Base-by-base conservation (phyloP, 2,888 invertebrate species). In the Hirtodrosophila alboralis region DNA sequence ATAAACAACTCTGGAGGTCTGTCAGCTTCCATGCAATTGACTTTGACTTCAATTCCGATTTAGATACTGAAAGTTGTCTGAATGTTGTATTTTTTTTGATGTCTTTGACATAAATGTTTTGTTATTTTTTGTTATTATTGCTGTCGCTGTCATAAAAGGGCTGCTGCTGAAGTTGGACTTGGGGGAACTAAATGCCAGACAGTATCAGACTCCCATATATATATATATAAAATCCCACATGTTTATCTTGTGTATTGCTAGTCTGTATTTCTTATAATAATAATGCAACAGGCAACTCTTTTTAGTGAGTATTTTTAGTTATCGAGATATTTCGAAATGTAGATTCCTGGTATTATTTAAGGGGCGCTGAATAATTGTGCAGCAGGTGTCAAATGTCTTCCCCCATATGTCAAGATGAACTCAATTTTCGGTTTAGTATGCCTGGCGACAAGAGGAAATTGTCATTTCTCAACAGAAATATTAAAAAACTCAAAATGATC, bases 71-170 rank as follows among this genome's bases (percentile, higher is more conserved):
- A 65, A 40, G 62, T 57, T 56, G 56, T 65, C 60, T 64, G 57
- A 40, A 56, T 84, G 74, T 74, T 77, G 5, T n/a, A 57, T 64
- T 64, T 52, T 62, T 74, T 71, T 66, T 86, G 87, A 83, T 80
- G 75, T 72, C 80, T 86, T 74, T 85, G 87, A 87, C 84, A 87
- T 84, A 71, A 74, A 80, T 87, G 84, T 70, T 66, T 86, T 83
- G 84, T 83, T 87, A 52, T 69, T 68, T 66, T 58, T 43, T 74
- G 57, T 62, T 61, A 67, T 60, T 62, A 34, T 64, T 61, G 75
- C 53, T 58, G 79, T 75, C 60, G 71, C 81, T 71, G 79, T 74
- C 84, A 69, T 75, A 83, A 83, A 78, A 79, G 70, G 63, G 72
- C 57, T 70, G 70, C 36, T 18, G 18, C 36, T 48, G 51, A 47